Evolutionary conservation across 2,797 vertebrate species (phyloP).

Genomic region (Propithecus deckenii): DNA sequence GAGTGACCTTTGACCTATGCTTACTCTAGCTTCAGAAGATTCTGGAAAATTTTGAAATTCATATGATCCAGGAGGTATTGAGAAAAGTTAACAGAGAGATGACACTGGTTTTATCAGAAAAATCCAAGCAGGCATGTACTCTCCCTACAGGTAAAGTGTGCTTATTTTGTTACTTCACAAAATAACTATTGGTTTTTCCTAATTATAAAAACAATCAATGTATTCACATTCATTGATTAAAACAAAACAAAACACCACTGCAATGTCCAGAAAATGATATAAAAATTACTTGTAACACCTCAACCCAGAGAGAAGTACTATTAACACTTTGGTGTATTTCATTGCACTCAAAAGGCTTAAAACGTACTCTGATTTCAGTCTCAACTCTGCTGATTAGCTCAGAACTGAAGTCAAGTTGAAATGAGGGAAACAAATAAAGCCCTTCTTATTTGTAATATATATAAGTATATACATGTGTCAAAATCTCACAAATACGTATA

Average conservation of each 20-base stretch:
- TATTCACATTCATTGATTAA: neutral
- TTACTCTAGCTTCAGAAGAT: slow-evolving; percentile 86
- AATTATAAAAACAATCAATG: neutral
- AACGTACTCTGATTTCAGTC: neutral
- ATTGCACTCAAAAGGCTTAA: neutral
- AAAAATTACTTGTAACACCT: neutral
- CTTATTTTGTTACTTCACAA: slow-evolving; percentile 37
- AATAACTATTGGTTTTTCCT: neutral
- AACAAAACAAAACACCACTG: neutral
- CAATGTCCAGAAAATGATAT: neutral
- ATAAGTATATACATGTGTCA: neutral
- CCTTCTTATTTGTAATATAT: neutral
- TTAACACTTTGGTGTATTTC: neutral
- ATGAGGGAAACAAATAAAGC: neutral
- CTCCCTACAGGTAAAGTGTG: slow-evolving; percentile 85
- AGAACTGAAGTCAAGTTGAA: slow-evolving; percentile 31
- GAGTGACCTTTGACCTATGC: slow-evolving; percentile 17
- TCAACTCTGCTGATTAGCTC: neutral
- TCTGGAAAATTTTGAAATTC: slow-evolving; percentile 88
- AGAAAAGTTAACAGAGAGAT: slow-evolving; percentile 85
- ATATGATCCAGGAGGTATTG: slow-evolving; percentile 86
- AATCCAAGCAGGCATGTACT: slow-evolving; percentile 75
- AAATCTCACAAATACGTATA: neutral
- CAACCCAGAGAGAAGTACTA: neutral
- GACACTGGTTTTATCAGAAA: slow-evolving; percentile 86